phyloP scores from a whole-genome alignment of 2,113 vertebrate species.

The Megaceryle torquata region DNA sequence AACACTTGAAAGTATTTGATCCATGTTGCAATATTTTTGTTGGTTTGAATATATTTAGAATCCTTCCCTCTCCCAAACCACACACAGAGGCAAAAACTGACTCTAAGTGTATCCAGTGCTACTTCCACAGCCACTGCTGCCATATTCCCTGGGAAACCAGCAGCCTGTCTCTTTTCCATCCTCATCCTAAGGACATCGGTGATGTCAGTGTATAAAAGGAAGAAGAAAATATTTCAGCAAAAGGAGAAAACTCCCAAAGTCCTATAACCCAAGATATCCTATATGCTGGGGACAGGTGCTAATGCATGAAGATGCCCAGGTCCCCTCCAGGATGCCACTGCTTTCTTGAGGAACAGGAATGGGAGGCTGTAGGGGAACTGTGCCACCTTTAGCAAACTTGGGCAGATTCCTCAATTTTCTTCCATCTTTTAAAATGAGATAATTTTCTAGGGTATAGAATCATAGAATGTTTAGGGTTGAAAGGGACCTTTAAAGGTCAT shows the following conservation, averaged over 20 bases:
- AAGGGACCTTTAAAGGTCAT: background rate
- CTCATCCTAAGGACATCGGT: accelerated
- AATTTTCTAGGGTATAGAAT: background rate
- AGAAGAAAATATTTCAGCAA: background rate
- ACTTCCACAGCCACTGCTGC: background rate
- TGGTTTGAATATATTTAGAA: background rate
- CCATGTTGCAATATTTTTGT: background rate
- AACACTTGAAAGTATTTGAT: background rate
- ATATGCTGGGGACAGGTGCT: too few relatives aligned
- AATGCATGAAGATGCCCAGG: background rate
- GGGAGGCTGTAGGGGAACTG: background rate
- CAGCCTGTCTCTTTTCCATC: background rate
- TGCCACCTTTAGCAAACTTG: background rate
- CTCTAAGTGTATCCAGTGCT: background rate
- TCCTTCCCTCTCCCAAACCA: background rate
- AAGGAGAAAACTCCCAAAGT: background rate
- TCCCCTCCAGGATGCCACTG: background rate
- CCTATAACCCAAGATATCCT: background rate
- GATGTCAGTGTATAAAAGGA: background rate
- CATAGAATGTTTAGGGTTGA: background rate
- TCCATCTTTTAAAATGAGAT: background rate
- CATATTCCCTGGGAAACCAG: background rate
- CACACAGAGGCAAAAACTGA: accelerated
- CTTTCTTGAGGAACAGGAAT: background rate
- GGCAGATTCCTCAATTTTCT: background rate